Base-by-base conservation (phyloP, 2,888 invertebrate genomes). In the Cheilosia pagana region DNA sequence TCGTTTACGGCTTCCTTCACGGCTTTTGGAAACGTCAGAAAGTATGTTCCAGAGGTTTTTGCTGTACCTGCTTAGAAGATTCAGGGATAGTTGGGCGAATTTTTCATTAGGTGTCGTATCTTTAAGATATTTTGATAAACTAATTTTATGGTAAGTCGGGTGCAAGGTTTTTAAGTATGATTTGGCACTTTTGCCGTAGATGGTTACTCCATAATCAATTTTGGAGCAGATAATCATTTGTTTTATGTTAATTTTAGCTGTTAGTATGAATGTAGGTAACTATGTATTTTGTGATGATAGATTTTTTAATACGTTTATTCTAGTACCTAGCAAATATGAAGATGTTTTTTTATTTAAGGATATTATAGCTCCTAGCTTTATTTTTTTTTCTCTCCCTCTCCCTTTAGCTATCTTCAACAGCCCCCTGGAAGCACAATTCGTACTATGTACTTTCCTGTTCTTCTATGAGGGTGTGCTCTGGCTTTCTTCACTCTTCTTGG, bases 111-210 rank as follows among this genome's bases (percentile, higher is more conserved):
- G 41, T n/a, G 60, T 60, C n/a, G 43, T 19, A 10, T 60, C 45
- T 19, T 60, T 60, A 5, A 16, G 23, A 8, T 43, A 16, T 60
- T 43, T 59, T 10, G 41, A 39, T 21, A 59, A 31, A 12, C 41
- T 59, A 4, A 16, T 57, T 6, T 39, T 6, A 8, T 45, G 45
- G 45, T 45, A 45, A 19, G 16, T 28, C 16, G 39, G 39, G 2
- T 59, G 16, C 7, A 59, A 21, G 12, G 14, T 21, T 39, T 59
- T 59, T 39, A 59, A 19, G 19, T 60, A 45, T 16, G 60, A 25
- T 43, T 23, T 21, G n/a, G n/a, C 41, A n/a, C 57, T 7, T 43
- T 45, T 60, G 45, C 60, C 60, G n/a, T 60, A 60, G n/a, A 60
- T 60, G n/a, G 60, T 43, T 35, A 19, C 23, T 21, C 39, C 57